Evolutionary conservation across 2,888 invertebrate genomes (phyloP).

Genomic region (Lasioglossum lativentre): DNA sequence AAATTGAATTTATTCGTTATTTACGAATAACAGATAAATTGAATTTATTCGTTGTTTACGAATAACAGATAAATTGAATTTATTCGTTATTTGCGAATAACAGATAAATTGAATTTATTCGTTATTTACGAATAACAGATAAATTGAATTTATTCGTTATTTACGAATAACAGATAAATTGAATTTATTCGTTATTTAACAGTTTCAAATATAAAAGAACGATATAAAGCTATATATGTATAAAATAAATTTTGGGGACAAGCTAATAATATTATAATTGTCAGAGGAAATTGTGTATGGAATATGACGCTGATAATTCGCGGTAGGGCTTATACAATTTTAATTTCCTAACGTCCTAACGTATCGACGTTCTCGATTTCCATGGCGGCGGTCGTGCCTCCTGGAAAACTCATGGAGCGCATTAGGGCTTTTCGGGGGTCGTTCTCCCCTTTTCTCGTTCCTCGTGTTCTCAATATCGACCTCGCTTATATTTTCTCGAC

Average conservation of each 20-base stretch:
- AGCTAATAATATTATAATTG: background rate
- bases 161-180: too few species aligned
- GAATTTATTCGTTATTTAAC: too few species aligned
- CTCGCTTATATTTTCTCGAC: conserved; percentile 71
- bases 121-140: too few species aligned
- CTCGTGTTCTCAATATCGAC: conserved; percentile 70
- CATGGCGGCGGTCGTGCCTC: conserved; percentile 52
- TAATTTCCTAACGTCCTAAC: conserved; percentile 1
- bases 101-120: too few species aligned
- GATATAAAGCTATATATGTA: too few species aligned
- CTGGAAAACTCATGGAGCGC: conserved; percentile 68
- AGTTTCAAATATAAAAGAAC: too few species aligned
- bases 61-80: too few species aligned
- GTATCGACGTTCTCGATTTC: conserved; percentile 42
- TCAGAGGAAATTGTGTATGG: background rate
- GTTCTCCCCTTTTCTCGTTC: conserved; percentile 64
- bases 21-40: too few species aligned
- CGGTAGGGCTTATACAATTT: background rate
- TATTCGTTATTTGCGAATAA: too few species aligned
- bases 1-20: too few species aligned
- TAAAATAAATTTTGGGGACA: background rate
- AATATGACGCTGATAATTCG: background rate
- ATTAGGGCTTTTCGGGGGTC: conserved; percentile 67
- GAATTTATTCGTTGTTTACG: too few species aligned
- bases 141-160: too few species aligned